phyloP scores from a whole-genome alignment of 53 echinoderm and acorn worm genomes.

The Hippasteria phrygiana region DNA sequence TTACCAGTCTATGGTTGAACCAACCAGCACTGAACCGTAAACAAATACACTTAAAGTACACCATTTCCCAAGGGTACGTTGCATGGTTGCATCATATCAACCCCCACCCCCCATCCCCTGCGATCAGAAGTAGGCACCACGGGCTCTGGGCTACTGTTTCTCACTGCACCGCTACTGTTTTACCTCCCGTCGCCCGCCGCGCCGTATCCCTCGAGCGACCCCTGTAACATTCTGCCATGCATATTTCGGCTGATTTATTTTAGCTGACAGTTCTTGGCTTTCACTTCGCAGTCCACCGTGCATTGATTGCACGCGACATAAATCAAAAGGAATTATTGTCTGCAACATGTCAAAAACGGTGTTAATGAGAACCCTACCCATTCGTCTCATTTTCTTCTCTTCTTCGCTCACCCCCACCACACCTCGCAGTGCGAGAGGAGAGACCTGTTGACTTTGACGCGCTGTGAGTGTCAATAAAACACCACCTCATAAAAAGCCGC shows the following conservation, averaged over 20 bases:
- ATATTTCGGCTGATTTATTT: background rate
- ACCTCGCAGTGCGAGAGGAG: background rate
- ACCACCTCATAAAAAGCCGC: background rate
- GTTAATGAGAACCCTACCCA: background rate
- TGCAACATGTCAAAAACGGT: background rate
- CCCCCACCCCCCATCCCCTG: no score
- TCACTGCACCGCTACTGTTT: no score
- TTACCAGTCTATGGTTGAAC: no score
- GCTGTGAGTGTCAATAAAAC: background rate
- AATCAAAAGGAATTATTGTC: background rate
- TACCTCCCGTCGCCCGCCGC: no score
- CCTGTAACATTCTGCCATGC: background rate
- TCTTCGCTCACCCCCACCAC: background rate
- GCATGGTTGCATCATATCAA: no score
- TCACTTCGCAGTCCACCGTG: background rate
- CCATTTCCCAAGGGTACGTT: no score
- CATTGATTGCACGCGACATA: background rate
- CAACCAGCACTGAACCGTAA: no score
- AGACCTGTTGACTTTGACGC: background rate
- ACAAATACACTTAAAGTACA: no score
- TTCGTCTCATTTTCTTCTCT: background rate
- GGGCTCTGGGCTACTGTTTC: no score
- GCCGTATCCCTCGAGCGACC: no score
- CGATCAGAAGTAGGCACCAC: no score
- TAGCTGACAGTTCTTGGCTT: background rate